phyloP scores from a whole-genome alignment of 35 echinoderm and acorn worm species.

The Nesometra sesokonis region DNA sequence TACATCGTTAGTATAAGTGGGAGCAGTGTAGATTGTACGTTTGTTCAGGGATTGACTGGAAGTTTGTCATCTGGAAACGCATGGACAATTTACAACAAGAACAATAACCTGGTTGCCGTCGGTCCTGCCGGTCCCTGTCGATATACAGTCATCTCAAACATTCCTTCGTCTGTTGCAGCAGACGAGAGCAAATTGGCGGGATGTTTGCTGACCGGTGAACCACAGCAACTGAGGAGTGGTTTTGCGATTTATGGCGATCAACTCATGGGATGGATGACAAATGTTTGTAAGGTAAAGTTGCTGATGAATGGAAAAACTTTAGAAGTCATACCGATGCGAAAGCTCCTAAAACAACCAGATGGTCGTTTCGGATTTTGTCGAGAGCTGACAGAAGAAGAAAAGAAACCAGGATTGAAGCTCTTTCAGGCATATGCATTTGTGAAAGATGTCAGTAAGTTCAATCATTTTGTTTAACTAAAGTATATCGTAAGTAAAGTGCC shows the following conservation, averaged over 20 bases:
- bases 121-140: conserved; percentile 54
- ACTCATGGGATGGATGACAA: conserved; percentile 40
- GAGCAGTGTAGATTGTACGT: conserved; percentile 14
- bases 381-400: conserved; percentile 53
- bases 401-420: conserved; percentile 54
- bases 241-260: conserved; percentile 18
- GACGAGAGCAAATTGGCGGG: background rate
- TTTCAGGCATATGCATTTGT: conserved; percentile 56
- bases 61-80: conserved; percentile 24
- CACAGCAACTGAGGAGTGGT: conserved; percentile 14
- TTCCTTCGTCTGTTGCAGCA: background rate
- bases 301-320: conserved; percentile 32
- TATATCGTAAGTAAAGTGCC: too few species aligned
- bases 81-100: conserved; percentile 43
- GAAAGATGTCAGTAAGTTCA: conserved; percentile 37
- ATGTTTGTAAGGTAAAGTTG: conserved; percentile 16
- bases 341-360: conserved; percentile 61
- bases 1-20: conserved; percentile 46
- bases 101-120: conserved; percentile 34
- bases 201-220: conserved; percentile 39
- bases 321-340: conserved; percentile 2
- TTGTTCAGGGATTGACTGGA: conserved; percentile 35
- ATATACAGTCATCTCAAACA: conserved; percentile 58
- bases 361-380: conserved; percentile 57
- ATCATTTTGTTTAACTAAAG: too few species aligned